These are phyloP conservation scores for Mormyrus iriodes DNA, from an alignment of 2,113 vertebrate genomes.

Conservation along the genomic window DNA sequence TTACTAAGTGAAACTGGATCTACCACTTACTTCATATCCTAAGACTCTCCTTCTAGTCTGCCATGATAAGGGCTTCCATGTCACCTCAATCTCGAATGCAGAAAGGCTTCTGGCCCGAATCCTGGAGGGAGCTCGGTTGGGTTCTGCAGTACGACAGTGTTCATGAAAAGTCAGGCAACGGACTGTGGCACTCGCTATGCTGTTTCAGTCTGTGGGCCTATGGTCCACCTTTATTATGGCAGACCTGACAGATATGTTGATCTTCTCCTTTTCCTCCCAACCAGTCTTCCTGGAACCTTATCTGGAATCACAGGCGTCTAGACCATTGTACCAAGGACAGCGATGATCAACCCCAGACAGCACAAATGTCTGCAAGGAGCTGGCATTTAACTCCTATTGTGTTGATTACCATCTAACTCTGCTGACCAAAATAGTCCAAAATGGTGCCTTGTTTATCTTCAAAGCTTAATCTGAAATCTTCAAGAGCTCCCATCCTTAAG, in stretches of 20 bases:
- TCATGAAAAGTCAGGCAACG: slow-evolving; percentile 10
- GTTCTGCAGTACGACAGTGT: slow-evolving; percentile 65
- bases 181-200: not conserved
- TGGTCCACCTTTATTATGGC: not conserved
- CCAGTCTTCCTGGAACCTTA: not conserved
- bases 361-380: not conserved
- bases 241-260: not conserved
- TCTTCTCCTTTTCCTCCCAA: not conserved
- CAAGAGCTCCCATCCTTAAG: not conserved
- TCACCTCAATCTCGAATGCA: slow-evolving; percentile 83
- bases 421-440: not conserved
- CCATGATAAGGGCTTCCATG: slow-evolving; percentile 79
- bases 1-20: not conserved
- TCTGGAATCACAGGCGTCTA: not conserved
- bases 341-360: not conserved
- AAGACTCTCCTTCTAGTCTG: slow-evolving; percentile 79
- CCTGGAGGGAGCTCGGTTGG: slow-evolving; percentile 72
- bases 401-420: not conserved
- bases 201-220: not conserved
- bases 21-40: slow-evolving; percentile 80
- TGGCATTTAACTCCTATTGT: not conserved
- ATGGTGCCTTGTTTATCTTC: not conserved
- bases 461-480: not conserved
- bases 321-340: not conserved
- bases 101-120: slow-evolving; percentile 84